Evolutionary conservation across 2,113 vertebrate species (phyloP).

Genomic region (Setophaga kirtlandii): DNA sequence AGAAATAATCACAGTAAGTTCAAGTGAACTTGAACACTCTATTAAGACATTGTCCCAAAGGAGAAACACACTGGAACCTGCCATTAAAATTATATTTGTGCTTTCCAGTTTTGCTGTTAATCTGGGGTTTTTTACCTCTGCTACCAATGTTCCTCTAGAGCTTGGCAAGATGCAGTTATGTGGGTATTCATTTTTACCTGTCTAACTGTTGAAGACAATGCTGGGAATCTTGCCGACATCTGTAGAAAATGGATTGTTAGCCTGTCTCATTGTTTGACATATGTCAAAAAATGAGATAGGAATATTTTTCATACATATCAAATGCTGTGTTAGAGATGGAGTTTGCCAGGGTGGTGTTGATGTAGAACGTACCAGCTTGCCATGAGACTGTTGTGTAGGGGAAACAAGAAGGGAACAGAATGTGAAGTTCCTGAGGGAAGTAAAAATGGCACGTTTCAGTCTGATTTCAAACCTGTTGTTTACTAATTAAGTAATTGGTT

Average conservation of each 20-base stretch:
- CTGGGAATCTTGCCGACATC: neutral
- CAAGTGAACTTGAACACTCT: neutral
- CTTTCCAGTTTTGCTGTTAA: neutral
- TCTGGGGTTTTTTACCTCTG: neutral
- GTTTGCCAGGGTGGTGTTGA: fast-evolving
- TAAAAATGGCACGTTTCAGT: neutral
- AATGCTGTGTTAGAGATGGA: neutral
- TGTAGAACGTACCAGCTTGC: neutral
- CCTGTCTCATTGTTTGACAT: neutral
- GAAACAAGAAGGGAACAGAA: neutral
- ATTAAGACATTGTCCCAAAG: neutral
- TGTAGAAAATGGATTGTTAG: neutral
- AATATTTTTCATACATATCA: neutral
- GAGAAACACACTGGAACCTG: neutral
- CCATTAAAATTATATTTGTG: neutral
- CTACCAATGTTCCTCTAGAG: neutral
- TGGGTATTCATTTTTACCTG: neutral
- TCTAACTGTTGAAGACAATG: neutral
- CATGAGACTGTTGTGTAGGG: neutral
- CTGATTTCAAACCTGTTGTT: neutral
- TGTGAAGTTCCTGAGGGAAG: neutral
- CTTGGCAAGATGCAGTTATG: neutral
- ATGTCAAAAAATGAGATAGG: neutral
- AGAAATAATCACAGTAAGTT: neutral
- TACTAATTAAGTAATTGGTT: neutral